Conservation (phyloP, 30 jellyfish, hydroid and myxozoan genomes). For the Aurelia coerulea region DNA sequence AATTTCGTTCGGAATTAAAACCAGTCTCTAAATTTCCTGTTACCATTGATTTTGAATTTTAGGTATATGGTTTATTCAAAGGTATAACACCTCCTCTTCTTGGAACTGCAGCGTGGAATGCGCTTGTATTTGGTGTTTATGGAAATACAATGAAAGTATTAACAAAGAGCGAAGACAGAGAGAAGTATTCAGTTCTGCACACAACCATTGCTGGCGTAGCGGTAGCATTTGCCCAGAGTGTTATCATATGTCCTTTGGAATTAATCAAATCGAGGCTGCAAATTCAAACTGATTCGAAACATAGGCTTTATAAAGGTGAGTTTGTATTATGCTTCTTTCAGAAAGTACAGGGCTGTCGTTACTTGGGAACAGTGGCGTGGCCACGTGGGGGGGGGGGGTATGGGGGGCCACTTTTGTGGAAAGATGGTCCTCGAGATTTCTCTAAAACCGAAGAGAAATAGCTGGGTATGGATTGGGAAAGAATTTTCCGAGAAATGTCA, state of each 20-base stretch:
- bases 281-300: constrained; percentile 60
- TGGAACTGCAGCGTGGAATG: constrained; percentile 95
- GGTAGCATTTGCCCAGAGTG: constrained; percentile 80
- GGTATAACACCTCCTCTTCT: constrained; percentile 94
- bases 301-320: constrained; percentile 70
- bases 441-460: no score
- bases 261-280: constrained; percentile 83
- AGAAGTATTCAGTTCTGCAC: constrained; percentile 35
- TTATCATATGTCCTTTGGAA: constrained; percentile 87
- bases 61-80: constrained; percentile 87
- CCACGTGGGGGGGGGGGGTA: no score
- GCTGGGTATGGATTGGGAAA: no score
- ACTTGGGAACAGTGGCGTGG: no score
- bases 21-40: no score
- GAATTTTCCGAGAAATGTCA: no score
- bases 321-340: not conserved
- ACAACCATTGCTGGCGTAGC: constrained; percentile 69
- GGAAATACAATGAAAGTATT: constrained; percentile 78
- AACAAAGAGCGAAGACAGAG: constrained; percentile 34
- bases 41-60: not conserved
- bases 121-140: constrained; percentile 91
- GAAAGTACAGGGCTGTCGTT: no score
- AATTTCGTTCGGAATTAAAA: no score
- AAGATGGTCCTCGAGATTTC: no score
- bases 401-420: no score